A percentile compares a stretch with the other conserved stretches of the same genome.
Evolutionary conservation across 2,888 invertebrate species (phyloP).

Genomic region (Sphecodes monilicornis): DNA sequence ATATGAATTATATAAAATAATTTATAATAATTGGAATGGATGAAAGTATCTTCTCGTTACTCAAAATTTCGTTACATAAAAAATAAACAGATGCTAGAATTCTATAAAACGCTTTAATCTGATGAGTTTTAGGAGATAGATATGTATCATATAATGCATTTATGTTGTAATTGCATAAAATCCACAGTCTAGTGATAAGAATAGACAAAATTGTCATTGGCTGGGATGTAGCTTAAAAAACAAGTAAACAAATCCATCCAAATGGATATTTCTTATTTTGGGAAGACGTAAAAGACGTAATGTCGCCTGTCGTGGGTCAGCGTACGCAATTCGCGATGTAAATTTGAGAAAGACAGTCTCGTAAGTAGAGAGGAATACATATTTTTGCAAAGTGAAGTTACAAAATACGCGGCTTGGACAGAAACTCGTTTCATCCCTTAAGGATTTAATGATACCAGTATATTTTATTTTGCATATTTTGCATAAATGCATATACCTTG

Average conservation of each 20-base stretch:
- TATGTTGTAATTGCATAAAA: not conserved
- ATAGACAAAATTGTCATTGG: not conserved
- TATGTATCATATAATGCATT: not conserved
- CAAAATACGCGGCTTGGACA: not conserved
- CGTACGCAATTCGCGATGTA: not conserved
- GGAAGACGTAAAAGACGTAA: not conserved
- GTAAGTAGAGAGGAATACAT: not conserved
- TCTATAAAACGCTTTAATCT: not conserved
- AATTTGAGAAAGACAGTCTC: not conserved
- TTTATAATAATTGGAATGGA: not conserved
- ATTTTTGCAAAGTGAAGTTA: not conserved
- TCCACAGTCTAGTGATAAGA: not conserved
- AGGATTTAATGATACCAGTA: constrained; percentile 9
- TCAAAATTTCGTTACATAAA: too few relatives aligned
- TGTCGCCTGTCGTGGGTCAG: not conserved
- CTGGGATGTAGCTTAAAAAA: not conserved
- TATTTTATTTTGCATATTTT: constrained; percentile 12
- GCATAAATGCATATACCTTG: constrained; percentile 7
- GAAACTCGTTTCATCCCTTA: constrained; percentile 6
- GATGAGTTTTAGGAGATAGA: not conserved
- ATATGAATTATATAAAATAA: not conserved
- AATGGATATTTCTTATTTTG: not conserved
- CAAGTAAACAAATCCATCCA: not conserved
- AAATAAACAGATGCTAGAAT: too few relatives aligned
- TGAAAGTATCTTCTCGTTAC: too few relatives aligned